A percentile compares a stretch with the other conserved stretches of the same genome.
Evolutionary conservation across 2,888 invertebrate species (phyloP).

Genomic region (Drosophila neoperkinsi): DNA sequence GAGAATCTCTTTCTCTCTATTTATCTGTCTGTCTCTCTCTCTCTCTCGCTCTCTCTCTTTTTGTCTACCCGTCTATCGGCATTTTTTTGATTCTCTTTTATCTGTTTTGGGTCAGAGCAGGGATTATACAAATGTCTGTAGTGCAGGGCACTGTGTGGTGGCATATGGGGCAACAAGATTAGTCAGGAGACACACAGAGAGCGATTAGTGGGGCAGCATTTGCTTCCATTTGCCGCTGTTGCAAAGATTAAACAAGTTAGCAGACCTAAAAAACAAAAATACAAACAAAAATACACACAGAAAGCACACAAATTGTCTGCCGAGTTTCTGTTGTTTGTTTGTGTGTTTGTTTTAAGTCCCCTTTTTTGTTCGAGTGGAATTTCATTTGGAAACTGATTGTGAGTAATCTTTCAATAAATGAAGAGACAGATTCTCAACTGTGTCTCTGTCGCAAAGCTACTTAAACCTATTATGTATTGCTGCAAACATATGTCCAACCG

Average conservation of each 20-base stretch:
- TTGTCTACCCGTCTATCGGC: background rate
- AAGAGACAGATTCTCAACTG: background rate
- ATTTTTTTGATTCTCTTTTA: background rate
- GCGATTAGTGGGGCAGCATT: constrained; percentile 3
- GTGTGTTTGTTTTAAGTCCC: background rate
- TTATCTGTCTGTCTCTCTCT: background rate
- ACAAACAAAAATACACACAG: background rate
- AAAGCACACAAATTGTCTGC: background rate
- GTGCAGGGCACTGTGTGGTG: background rate
- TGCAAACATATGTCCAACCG: background rate
- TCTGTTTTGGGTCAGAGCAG: constrained; percentile 4
- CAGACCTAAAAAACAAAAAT: background rate
- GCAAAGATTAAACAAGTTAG: constrained; percentile 2
- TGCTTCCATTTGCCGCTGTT: constrained; percentile 1
- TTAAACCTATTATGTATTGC: background rate
- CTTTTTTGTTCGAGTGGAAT: background rate
- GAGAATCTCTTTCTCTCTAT: background rate
- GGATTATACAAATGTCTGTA: constrained; percentile 3
- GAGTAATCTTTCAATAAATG: constrained; percentile 3
- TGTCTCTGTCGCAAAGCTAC: background rate
- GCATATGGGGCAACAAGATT: constrained; percentile 14
- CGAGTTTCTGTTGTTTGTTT: background rate
- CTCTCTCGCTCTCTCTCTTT: background rate
- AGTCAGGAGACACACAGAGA: background rate
- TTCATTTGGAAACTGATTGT: constrained; percentile 2